Evolutionary conservation across 1,140 invertebrate genomes (phyloP).

Genomic region (Cataglyphis hispanica): DNA sequence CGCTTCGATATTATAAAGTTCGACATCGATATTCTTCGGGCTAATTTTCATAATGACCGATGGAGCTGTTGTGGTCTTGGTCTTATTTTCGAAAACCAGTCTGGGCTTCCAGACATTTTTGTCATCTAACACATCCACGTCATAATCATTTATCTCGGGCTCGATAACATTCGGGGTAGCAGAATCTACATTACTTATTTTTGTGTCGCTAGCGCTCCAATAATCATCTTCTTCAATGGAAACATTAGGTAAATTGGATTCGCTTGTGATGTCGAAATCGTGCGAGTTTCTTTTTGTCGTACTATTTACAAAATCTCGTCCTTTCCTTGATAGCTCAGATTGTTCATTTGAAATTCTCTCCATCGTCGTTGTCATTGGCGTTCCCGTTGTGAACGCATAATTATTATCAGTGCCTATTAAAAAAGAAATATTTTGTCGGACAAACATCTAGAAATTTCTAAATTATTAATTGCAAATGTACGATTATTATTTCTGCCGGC

Average conservation of each 20-base stretch:
- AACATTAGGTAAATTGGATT: conserved; percentile 68
- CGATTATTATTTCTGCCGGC: not conserved
- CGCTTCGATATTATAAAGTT: conserved; percentile 74
- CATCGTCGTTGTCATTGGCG: not conserved
- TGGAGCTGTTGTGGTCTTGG: conserved; percentile 66
- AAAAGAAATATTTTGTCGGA: not conserved
- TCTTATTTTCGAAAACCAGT: conserved; percentile 80
- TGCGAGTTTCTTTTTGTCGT: not conserved
- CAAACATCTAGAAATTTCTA: not conserved
- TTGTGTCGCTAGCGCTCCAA: conserved; percentile 37
- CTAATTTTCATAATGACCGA: conserved; percentile 82
- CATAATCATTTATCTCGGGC: conserved; percentile 63
- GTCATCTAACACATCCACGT: conserved; percentile 74
- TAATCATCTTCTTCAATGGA: conserved; percentile 72
- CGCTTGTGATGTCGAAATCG: not conserved
- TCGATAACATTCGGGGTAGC: conserved; percentile 45
- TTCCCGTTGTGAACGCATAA: not conserved
- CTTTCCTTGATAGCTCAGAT: not conserved
- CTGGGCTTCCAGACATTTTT: conserved; percentile 79
- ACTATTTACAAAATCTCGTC: not conserved
- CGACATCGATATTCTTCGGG: conserved; percentile 68
- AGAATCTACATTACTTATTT: conserved; percentile 42
- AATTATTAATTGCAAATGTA: not conserved
- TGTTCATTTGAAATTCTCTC: not conserved
- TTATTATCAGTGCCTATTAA: conserved; percentile 17